A percentile compares a stretch with the other conserved stretches of the same genome.
phyloP scores from a whole-genome alignment of 1,140 invertebrate genomes.

The Anoplophora glabripennis region DNA sequence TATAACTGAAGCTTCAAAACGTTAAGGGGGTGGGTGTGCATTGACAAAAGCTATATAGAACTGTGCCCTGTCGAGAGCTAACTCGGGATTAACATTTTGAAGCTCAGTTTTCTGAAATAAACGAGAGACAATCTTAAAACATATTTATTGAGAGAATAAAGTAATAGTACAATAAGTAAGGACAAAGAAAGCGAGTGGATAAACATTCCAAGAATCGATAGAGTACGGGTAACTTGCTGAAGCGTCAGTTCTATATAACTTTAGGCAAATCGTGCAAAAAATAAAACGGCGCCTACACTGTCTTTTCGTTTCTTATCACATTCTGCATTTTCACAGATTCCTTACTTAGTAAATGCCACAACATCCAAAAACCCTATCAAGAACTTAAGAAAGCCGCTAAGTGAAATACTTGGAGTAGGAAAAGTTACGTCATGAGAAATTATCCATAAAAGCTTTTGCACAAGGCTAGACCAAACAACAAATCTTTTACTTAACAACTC shows the following conservation, averaged over 20 bases:
- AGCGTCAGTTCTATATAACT: constrained; percentile 50
- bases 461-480: too few species aligned
- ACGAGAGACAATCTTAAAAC: constrained; percentile 28
- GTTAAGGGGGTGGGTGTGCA: constrained; percentile 29
- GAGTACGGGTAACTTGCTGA: constrained; percentile 1
- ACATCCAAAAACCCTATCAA: constrained; percentile 19
- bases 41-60: constrained; percentile 48
- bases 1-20: constrained; percentile 48
- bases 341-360: constrained; percentile 25
- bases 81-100: constrained; percentile 41
- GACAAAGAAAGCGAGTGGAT: constrained; percentile 13
- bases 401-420: too few species aligned
- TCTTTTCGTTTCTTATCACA: constrained; percentile 31
- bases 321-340: constrained; percentile 5
- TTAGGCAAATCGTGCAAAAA: constrained; percentile 16
- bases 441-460: too few species aligned
- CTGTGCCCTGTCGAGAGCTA: constrained; percentile 37
- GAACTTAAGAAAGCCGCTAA: background rate
- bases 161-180: constrained; percentile 20
- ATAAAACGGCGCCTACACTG: background rate
- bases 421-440: too few species aligned
- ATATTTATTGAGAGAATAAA: constrained; percentile 25
- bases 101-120: constrained; percentile 44
- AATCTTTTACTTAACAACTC: too few species aligned
- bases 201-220: constrained; percentile 21